Base-by-base conservation (phyloP, 2,113 vertebrate species). In the Orycteropus afer region DNA sequence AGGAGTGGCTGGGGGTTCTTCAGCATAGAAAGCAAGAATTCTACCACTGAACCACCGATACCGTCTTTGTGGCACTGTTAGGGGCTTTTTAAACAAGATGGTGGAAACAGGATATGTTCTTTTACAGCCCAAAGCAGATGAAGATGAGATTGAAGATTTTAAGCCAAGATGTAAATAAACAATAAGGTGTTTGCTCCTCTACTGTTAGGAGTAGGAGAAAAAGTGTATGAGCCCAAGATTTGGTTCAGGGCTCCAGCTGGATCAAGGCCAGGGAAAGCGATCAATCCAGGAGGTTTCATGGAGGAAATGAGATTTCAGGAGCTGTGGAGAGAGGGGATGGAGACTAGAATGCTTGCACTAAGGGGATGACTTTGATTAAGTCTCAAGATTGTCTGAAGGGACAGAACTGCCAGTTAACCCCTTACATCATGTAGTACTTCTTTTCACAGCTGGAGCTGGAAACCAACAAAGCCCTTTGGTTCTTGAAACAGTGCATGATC, bases 381-480 rank as follows among this genome's bases (percentile, higher is more conserved):
- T 27, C 29, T 40, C 20, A 32, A 67, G 78, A 27, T 20, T 37
- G 51, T 17, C 17, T 8, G 27, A 86, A 69, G 29, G 29, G 42
- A 42, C 82, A 49, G 25, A 12, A 59, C 57, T 1, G 51, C 42
- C n/a, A 1, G 2, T 5, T 8, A 25, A 23, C 3, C 4, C 45
- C 6, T 40, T 7, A 0, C 7, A 6, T 18, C 6, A 61, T 1
- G 9, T 4, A 0, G 42, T 2, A 0, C 40, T 51, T 86, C 11
- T 53, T 76, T 73, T 53, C 27, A 1, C 73, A 97, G 97, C 73
- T 97, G 77, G 6, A 93, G 45, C 88, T 86, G 82, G 81, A 96
- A 69, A 2, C 7, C 0, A 29, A 4, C 32, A 87, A 15, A 22
- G 92, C 73, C 8, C 47, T 53, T 12, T 96, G 96, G 96, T 88